Evolutionary conservation across 2,113 vertebrate genomes (phyloP), one percentile per base, ranked within the genome.

Genomic region (Isichthys henryi): DNA sequence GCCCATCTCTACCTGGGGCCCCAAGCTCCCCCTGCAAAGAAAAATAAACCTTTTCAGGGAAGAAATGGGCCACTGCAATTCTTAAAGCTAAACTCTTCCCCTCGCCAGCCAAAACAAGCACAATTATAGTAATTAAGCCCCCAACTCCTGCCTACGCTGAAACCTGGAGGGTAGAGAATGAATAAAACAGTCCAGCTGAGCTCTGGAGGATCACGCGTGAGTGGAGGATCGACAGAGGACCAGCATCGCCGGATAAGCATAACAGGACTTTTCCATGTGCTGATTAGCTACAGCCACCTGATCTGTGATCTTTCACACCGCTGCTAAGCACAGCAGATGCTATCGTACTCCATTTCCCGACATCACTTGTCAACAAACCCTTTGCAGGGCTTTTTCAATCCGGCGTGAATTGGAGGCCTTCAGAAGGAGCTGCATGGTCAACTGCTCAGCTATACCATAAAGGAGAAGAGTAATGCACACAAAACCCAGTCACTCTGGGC

Each of bases 1-100:
- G 45, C 89, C 95, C 94, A 0, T 88, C 6, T 2, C 0, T 89
- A 10, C 95, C 95, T 62, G 92, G 88, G 0, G 87, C 2, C 80
- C 95, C 95, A 8, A 92, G 90, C 17, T 94, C 89, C 10, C 95
- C 95, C 95, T 96, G 82, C 23, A 56, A 56, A 83, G 89, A 91
- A 88, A 91, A 89, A 90, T 89, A 90, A 27, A 91, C 58, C 89
- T 4, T 86, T 50, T 88, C 80, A 90, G 53, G 91, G 58, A 45
- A 10, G 7, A 84, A 43, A 82, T 21, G 17, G 86, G 77, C 80
- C 66, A 86, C 23, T 45, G 88, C 90, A 88, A 21, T 15, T 4
- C 39, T 56, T 35, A 90, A 83, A 23, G 39, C 21, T 11, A 88
- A 83, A 86, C 39, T 39, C 87, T 85, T 88, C 45, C n/a, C 85